phyloP scores from a whole-genome alignment of 2,113 vertebrate species.

The Nycticebus coucang region DNA sequence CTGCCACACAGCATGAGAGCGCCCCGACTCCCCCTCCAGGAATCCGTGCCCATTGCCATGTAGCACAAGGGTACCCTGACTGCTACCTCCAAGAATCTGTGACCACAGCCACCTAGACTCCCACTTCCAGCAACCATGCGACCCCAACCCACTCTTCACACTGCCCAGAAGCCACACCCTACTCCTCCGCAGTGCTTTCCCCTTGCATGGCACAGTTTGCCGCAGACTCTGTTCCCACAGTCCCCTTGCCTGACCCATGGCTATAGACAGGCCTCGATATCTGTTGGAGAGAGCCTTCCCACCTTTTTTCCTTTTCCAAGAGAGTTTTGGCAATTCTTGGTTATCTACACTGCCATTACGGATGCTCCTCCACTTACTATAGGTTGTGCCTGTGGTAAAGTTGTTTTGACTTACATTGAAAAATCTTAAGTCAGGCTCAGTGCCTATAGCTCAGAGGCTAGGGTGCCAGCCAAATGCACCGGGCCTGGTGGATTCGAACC shows the following conservation, averaged over 20 bases:
- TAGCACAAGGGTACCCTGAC: neutral
- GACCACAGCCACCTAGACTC: neutral
- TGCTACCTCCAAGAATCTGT: neutral
- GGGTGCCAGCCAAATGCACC: too few relatives aligned
- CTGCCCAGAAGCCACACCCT: neutral
- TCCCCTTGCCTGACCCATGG: neutral
- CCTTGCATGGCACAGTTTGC: fast-evolving
- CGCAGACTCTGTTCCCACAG: neutral
- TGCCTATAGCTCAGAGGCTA: too few relatives aligned
- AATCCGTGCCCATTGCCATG: neutral
- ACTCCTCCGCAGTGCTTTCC: too few relatives aligned
- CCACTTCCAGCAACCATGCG: too few relatives aligned
- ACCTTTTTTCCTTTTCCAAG: too few relatives aligned
- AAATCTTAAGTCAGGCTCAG: neutral
- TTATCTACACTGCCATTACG: neutral
- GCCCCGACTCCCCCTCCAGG: neutral
- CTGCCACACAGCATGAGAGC: neutral
- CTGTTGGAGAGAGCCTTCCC: neutral
- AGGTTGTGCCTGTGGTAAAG: neutral
- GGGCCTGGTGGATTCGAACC: too few relatives aligned
- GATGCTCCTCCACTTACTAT: neutral
- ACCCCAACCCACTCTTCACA: neutral
- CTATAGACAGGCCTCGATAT: neutral
- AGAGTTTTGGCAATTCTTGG: neutral
- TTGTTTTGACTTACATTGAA: neutral